phyloP scores from a whole-genome alignment of 2,797 vertebrate species.

The Enteromius trimaculatus region DNA sequence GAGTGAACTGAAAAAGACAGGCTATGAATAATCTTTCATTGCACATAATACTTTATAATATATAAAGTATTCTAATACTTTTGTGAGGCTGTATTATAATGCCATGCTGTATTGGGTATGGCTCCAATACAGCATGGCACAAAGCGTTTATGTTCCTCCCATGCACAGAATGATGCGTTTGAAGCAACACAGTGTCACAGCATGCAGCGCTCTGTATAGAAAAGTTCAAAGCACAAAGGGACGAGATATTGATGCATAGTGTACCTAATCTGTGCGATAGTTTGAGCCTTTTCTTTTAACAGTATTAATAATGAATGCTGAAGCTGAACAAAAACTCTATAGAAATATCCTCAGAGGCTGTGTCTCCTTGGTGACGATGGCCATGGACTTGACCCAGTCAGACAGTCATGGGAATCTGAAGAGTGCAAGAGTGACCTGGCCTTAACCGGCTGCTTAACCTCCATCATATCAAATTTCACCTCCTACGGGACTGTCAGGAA shows the following conservation, averaged over 20 bases:
- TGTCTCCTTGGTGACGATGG: slow-evolving; percentile 49
- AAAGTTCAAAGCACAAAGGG: background rate
- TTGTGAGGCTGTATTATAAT: too few species aligned
- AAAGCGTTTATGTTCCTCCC: background rate
- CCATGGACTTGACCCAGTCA: slow-evolving; percentile 12
- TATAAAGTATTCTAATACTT: too few species aligned
- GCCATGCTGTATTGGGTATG: background rate
- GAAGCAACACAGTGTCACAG: background rate
- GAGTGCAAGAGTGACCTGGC: slow-evolving; percentile 28
- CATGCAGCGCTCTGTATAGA: background rate
- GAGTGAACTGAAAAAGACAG: background rate
- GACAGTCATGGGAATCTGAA: slow-evolving; percentile 27
- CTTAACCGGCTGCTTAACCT: slow-evolving; percentile 29
- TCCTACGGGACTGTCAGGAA: slow-evolving; percentile 27
- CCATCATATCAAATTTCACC: slow-evolving; percentile 43
- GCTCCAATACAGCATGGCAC: background rate
- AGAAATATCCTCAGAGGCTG: slow-evolving; percentile 2
- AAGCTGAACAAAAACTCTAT: slow-evolving; percentile 6
- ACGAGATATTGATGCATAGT: background rate
- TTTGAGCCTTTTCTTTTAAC: background rate
- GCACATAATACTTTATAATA: too few species aligned
- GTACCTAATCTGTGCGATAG: background rate
- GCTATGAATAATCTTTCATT: too few species aligned
- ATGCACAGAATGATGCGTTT: background rate
- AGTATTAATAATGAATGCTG: background rate